Evolutionary conservation across 2,888 invertebrate species (phyloP), one percentile per base, ranked within the genome.

Genomic region (Osedax fenrisi): DNA sequence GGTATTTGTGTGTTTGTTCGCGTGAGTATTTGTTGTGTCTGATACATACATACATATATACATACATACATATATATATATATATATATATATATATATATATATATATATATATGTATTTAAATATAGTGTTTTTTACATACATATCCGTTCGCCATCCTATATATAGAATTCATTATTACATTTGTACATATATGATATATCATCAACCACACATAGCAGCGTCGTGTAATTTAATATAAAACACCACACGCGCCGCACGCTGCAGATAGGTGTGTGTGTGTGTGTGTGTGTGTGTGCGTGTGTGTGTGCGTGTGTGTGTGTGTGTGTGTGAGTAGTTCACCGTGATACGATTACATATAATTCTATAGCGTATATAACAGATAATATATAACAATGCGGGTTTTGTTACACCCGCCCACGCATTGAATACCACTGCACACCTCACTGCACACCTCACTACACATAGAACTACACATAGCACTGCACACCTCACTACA

Each of bases 91-190:
- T 64, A 23, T 64, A 64, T 64, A 64, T 64, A 64, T 64, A 64
- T 64, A 64, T 64, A 64, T 64, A 64, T 64, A 64, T 64, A 64
- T 21, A 64, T 64, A 64, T 21, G n/a, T 64, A 64, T 64, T 10
- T 64, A 64, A 10, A 64, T 64, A 64, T 69, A 69, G 17, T 23
- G 17, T 23, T 69, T 23, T 69, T 23, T 69, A 69, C 24, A 69
- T 69, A 69, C 24, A 69, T 69, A 69, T 69, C n/a, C n/a, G 17
- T n/a, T n/a, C 13, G 21, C 10, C 22, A n/a, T 64, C 17, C n/a
- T 22, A 61, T 61, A 61, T 13, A 5, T 10, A 61, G 3, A 61
- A 61, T 23, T 22, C 3, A 61, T 13, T 13, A 61, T 61, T 3
- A 22, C 24, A 21, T 3, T 23, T 22, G 3, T 2, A 61, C 24